Base-by-base conservation (phyloP, 2,888 invertebrate genomes). In the Drosophila neotestacea region DNA sequence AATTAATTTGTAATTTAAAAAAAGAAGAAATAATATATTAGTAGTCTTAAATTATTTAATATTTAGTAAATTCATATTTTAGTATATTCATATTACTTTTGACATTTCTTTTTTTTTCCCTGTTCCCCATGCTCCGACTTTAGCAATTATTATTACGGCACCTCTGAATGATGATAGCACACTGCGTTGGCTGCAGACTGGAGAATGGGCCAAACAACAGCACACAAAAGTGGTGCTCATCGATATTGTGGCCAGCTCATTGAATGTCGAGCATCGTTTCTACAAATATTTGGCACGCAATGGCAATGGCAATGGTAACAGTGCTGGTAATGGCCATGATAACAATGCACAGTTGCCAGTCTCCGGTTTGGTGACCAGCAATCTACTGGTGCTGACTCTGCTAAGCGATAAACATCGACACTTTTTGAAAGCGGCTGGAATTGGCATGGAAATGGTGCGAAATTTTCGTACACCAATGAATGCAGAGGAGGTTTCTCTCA, bases 351-450 rank as follows among this genome's bases (percentile, higher is more conserved):
- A 55, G 51, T 28, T 52, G 39, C 55, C 62, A 36, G 67, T 47
- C 32, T 66, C 85, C 28, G 78, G 90, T 27, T 79, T 90, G 81
- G 73, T 73, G 39, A 86, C 76, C 76, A 88, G 84, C 76, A 92
- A 92, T 87, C 85, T 93, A 54, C 81, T 93, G 67, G 86, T 93
- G 67, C 86, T 93, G 79, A 93, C 93, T 61, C 90, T 93, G 74
- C 81, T 93, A 56, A 93, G 92, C 80, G 92, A 93, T 78, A 92
- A 91, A 78, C 92, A 92, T 85, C 91, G 92, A 55, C 87, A 91
- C 70, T 92, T 92, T 78, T 81, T 93, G 69, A 92, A 91, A 72
- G 89, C 91, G 62, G 86, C 92, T 47, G 89, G 90, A 55, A 85
- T 90, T 56, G 90, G 87, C 71, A 91, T 91, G 70, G 90, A 87